Base-by-base conservation (phyloP, 2,113 vertebrate genomes). In the Heterocephalus glaber region DNA sequence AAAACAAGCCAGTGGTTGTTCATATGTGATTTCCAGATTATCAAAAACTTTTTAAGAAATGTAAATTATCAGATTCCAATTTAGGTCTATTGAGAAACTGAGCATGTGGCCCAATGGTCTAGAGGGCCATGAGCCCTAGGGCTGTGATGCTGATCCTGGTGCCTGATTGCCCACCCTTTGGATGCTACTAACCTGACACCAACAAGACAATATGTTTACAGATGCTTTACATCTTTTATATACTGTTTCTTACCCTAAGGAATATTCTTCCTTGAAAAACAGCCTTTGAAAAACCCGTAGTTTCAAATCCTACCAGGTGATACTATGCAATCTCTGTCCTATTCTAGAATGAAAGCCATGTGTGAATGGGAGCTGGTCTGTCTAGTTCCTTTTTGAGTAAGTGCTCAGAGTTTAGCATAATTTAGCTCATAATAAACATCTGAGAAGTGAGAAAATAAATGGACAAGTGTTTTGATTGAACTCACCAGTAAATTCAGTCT, bases 321-420 rank as follows among this genome's bases (percentile, higher is more conserved):
- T 54, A 79, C 12, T 60, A 3, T 33, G 63, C 13, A 72, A 56
- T 58, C 24, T 83, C 17, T 84, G 4, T 76, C 3, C 41, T 47
- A 0, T 70, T 92, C 16, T 65, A 76, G 22, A 87, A 65, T 26
- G 66, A 83, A 87, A 90, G 7, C 4, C 61, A 24, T 52, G 8
- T 17, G 3, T 47, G 6, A 20, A 4, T 8, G 17, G 17, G 1
- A 77, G 0, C 7, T 49, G 4, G 8, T 22, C 4, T 26, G 3
- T 44, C 26, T 88, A 82, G 10, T 16, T 92, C 7, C 41, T 92
- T 89, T 24, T 17, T 47, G 26, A 74, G 19, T 44, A 0, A 26
- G n/a, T n/a, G n/a, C n/a, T 82, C 19, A 56, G 19, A 72, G 0
- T 28, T 49, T 17, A 86, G 38, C 10, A 63, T 1, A 72, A 3